These are phyloP conservation scores for Nemotelus nigrinus DNA, from an alignment of 2,888 invertebrate genomes.

Conservation along the genomic window DNA sequence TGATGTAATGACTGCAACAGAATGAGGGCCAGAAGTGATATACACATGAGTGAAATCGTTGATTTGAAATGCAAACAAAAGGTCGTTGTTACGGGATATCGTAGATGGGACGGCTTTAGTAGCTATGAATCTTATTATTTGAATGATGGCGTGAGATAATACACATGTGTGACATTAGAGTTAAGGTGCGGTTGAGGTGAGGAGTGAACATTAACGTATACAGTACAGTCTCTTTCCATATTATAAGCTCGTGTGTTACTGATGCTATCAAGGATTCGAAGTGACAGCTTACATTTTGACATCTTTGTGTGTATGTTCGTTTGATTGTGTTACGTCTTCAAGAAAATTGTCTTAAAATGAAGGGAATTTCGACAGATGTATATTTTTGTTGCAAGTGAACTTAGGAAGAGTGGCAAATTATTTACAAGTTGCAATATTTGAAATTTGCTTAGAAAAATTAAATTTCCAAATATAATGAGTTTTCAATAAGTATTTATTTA, in stretches of 20 bases:
- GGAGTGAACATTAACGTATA: not conserved
- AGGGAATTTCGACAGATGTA: too few relatives aligned
- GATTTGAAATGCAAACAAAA: not conserved
- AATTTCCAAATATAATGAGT: too few relatives aligned
- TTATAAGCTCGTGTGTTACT: not conserved
- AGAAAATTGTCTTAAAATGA: too few relatives aligned
- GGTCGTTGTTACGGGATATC: not conserved
- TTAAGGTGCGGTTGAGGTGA: conserved; percentile 16
- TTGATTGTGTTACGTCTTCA: too few relatives aligned
- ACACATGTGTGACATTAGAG: conserved; percentile 49
- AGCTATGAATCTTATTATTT: not conserved
- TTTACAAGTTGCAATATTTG: too few relatives aligned
- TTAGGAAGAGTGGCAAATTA: too few relatives aligned
- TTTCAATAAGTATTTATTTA: too few relatives aligned
- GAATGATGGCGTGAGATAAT: conserved; percentile 53
- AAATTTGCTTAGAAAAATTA: too few relatives aligned
- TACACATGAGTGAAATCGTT: conserved; percentile 17
- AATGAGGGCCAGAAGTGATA: conserved; percentile 35
- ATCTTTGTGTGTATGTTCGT: not conserved
- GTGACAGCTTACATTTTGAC: conserved; percentile 6
- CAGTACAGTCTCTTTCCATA: conserved; percentile 14
- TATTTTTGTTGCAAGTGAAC: too few relatives aligned
- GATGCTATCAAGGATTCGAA: conserved; percentile 18
- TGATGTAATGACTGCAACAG: conserved; percentile 49
- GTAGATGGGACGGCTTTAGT: not conserved